Percentiles rank a stretch among this genome's conserved stretches.
These are phyloP conservation scores for Neopipo cinnamomea DNA, from an alignment of 2,113 vertebrate species.

Conservation along the genomic window DNA sequence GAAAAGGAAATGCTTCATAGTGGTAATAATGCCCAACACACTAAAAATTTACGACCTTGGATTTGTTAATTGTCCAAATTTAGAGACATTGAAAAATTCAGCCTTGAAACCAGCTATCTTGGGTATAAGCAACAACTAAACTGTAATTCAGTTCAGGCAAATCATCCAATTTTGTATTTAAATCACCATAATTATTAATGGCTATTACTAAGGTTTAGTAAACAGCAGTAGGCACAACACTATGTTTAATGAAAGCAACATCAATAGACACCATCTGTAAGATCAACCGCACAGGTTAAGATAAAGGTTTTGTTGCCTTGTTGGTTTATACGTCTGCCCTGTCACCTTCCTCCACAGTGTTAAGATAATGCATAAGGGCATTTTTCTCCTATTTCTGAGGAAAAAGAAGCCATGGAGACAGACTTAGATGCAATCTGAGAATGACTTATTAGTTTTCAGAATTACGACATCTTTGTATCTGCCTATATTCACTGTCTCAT, in stretches of 20 bases:
- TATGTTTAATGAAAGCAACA: not conserved
- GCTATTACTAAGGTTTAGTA: not conserved
- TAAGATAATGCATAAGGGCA: fast-evolving
- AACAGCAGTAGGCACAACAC: not conserved
- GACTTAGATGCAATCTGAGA: not conserved
- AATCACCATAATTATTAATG: not conserved
- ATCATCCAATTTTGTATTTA: not conserved
- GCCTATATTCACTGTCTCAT: not conserved
- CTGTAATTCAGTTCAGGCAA: not conserved
- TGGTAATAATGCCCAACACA: not conserved
- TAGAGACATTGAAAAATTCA: not conserved
- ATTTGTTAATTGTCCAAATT: not conserved
- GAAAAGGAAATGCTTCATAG: not conserved
- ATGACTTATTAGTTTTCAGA: fast-evolving
- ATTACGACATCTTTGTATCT: not conserved
- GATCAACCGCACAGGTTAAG: not conserved
- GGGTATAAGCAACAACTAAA: not conserved
- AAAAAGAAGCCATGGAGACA: not conserved
- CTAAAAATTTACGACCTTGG: not conserved
- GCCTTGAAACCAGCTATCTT: not conserved
- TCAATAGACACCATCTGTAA: not conserved
- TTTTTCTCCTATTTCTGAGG: not conserved
- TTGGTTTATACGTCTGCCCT: not conserved
- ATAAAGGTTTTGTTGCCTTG: not conserved
- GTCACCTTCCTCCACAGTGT: not conserved